These are phyloP conservation scores for Dreissena rostriformis DNA, from an alignment of 1,140 invertebrate species.

Conservation along the genomic window DNA sequence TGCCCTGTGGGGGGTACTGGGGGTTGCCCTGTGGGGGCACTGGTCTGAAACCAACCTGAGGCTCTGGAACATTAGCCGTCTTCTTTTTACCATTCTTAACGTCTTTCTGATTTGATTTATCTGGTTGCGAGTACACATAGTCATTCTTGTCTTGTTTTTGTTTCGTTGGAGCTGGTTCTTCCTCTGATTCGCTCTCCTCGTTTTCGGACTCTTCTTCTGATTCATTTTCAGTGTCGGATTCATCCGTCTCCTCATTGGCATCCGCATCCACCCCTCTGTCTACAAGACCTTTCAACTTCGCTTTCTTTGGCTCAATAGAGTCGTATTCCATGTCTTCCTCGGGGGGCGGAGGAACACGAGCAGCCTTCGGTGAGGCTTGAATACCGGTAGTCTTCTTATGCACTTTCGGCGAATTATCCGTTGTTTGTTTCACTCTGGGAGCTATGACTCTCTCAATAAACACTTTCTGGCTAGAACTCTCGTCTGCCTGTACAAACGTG, in stretches of 20 bases:
- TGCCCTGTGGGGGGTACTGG: constrained; percentile 11
- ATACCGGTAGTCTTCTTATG: neutral
- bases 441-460: constrained; percentile 52
- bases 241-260: constrained; percentile 39
- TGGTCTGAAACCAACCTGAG: constrained; percentile 30
- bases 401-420: constrained; percentile 10
- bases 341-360: constrained; percentile 29
- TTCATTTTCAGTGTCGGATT: constrained; percentile 52
- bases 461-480: constrained; percentile 25
- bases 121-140: constrained; percentile 42
- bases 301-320: constrained; percentile 49
- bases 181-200: constrained; percentile 38
- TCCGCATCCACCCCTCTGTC: constrained; percentile 21
- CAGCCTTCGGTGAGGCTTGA: neutral
- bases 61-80: neutral
- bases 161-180: constrained; percentile 12
- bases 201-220: constrained; percentile 34
- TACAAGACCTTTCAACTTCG: constrained; percentile 5
- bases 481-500: constrained; percentile 50
- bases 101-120: constrained; percentile 5
- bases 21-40: constrained; percentile 18
- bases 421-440: constrained; percentile 18
- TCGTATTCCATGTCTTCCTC: constrained; percentile 53
- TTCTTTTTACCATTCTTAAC: constrained; percentile 3
- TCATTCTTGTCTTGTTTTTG: constrained; percentile 24